Evolutionary conservation across 2,888 invertebrate genomes (phyloP), one percentile per base, ranked within the genome.

Genomic region (Leptodirus hochenwartii): DNA sequence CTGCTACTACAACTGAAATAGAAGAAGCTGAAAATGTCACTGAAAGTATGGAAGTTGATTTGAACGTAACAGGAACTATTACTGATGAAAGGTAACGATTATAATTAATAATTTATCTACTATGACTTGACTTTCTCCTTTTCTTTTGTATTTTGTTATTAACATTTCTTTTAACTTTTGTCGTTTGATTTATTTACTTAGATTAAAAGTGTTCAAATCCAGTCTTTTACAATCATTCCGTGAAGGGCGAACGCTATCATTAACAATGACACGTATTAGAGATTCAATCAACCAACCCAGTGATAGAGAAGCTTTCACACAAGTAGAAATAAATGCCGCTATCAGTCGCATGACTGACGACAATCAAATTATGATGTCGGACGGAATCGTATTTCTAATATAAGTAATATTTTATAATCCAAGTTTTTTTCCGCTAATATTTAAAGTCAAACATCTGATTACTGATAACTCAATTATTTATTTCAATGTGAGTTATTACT

Each of bases 331-430:
- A 4, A 56, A 62, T 24, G 74, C 79, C 0, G 91, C 90, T 2
- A 59, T 95, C 8, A 61, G 69, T 8, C 63, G 64, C 35, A 88
- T 95, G 90, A 76, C 78, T 3, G 75, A 77, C 20, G 85, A 80
- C 39, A 93, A 91, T 59, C 84, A 87, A 51, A 69, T 93, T 34
- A 91, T 95, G 91, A 61, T 84, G 43, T 72, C 82, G 0, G 85
- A 87, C 47, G 77, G 71, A 38, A 75, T 80, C 38, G 68, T 88
- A 16, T 81, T 84, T 56, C 62, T 84, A 28, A 82, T 88, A 49
- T 85, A 70, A 35, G 13, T 32, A 10, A 9, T 9, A 22, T 32
- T 8, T 22, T 28, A 20, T 20, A 20, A 20, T 20, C n/a, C 20
- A 20, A 8, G n/a, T 20, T 8, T 8, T 20, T 20, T n/a, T 20